A percentile compares a stretch with the other conserved stretches of the same genome.
phyloP scores from a whole-genome alignment of 2,113 vertebrate genomes.

The Hypocryptadius cinnamomeus region DNA sequence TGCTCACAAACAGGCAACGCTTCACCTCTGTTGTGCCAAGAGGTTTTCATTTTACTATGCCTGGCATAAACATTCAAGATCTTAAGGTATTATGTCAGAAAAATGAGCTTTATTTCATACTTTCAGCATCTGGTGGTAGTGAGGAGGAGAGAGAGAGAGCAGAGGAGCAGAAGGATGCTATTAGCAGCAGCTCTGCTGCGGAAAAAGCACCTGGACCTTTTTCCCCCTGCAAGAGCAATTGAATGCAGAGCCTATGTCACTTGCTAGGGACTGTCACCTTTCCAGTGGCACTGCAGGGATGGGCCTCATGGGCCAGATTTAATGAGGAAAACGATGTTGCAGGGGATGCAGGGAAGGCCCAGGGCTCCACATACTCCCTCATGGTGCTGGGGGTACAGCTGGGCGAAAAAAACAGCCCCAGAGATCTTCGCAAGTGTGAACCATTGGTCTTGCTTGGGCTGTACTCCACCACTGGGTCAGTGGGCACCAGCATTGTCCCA shows the following conservation, averaged over 20 bases:
- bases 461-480: accelerated
- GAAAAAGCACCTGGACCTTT: neutral
- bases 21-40: neutral
- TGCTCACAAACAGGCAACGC: neutral
- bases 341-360: neutral
- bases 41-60: neutral
- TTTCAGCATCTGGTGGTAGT: neutral
- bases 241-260: constrained; percentile 71
- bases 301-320: constrained; percentile 56
- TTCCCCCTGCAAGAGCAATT: constrained; percentile 35
- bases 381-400: neutral
- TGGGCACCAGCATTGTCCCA: neutral
- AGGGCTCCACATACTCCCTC: neutral
- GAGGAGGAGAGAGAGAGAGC: neutral
- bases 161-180: neutral
- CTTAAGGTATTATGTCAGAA: neutral
- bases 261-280: constrained; percentile 61
- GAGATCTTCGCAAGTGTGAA: neutral
- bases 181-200: neutral
- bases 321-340: constrained; percentile 56
- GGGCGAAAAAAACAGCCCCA: neutral
- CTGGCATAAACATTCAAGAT: neutral
- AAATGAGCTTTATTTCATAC: constrained; percentile 8
- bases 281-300: constrained; percentile 55
- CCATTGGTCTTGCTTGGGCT: neutral